Base-by-base conservation (phyloP, 1,140 invertebrate genomes). In the Bathynomus jamesi region DNA sequence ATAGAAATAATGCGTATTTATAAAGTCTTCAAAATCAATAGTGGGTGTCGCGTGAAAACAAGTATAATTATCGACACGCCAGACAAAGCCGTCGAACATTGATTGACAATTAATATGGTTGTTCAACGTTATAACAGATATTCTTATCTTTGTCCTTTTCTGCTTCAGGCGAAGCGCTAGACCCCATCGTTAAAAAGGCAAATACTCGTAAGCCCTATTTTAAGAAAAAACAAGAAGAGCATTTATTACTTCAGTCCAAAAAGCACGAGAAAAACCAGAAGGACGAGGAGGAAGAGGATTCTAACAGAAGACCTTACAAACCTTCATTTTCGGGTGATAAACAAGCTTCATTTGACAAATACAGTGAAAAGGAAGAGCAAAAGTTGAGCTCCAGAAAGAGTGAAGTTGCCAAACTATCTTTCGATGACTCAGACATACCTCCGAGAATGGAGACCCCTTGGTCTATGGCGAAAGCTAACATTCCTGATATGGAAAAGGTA, bases 401-500 rank as follows among this genome's bases (percentile, higher is more conserved):
- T 63, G 31, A 46, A 4, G n/a, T n/a, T n/a, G n/a, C n/a, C n/a
- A n/a, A n/a, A n/a, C n/a, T n/a, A n/a, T n/a, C n/a, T 3, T 32
- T 65, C 29, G 62, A 65, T 32, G 62, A 71, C 27, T 28, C 27
- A n/a, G 63, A 28, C n/a, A 28, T 30, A 8, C 29, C 27, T 27
- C 17, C 25, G 21, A 24, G 29, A 40, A 65, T 25, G 30, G 62
- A 28, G 62, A 71, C 31, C 40, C 62, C 63, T 21, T 65, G 64
- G 64, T 64, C 70, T 21, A 65, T 65, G 64, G 27, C 40, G 21
- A 71, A 65, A 46, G 24, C 62, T 28, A 65, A 71, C 53, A 28
- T 71, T 65, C 63, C 70, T 13, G 64, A 53, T 28, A 65, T 61
- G 53, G 29, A 65, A 27, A 64, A 65, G 40, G 70, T 71, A 65